phyloP scores from a whole-genome alignment of 2,888 invertebrate genomes.

The Aphodius granarius region DNA sequence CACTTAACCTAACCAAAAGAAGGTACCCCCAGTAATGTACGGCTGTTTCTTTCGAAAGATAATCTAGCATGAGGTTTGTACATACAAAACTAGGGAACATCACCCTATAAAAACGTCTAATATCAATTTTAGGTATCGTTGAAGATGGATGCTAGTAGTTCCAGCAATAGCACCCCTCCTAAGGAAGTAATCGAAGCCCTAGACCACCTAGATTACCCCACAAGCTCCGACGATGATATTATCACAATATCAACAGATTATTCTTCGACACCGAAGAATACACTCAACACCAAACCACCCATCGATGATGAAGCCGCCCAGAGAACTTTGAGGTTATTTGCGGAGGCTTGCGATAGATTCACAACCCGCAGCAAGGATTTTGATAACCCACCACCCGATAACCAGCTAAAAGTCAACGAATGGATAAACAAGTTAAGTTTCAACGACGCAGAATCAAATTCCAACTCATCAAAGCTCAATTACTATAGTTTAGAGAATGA shows the following conservation, averaged over 20 bases:
- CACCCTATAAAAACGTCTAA: neutral
- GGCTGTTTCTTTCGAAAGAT: neutral
- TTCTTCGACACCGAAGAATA: neutral
- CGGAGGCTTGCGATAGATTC: neutral
- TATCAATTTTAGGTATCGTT: neutral
- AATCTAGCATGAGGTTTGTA: neutral
- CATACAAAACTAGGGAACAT: neutral
- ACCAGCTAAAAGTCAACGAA: neutral
- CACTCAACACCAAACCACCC: neutral
- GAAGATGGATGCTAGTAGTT: slow-evolving; percentile 14
- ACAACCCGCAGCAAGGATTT: neutral
- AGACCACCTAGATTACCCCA: neutral
- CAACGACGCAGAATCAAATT: neutral
- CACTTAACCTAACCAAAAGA: neutral
- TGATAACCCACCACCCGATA: slow-evolving; percentile 1
- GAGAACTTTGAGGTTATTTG: neutral
- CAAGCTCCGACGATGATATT: neutral
- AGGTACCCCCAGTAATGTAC: neutral
- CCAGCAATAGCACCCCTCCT: slow-evolving; percentile 14
- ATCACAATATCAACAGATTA: neutral
- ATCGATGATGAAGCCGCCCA: neutral
- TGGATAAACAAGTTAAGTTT: neutral
- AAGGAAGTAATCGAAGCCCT: neutral
- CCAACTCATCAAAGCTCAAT: neutral
- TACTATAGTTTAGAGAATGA: neutral